phyloP scores from a whole-genome alignment of 35 echinoderm and acorn worm genomes.

The Holothuria glaberrima region DNA sequence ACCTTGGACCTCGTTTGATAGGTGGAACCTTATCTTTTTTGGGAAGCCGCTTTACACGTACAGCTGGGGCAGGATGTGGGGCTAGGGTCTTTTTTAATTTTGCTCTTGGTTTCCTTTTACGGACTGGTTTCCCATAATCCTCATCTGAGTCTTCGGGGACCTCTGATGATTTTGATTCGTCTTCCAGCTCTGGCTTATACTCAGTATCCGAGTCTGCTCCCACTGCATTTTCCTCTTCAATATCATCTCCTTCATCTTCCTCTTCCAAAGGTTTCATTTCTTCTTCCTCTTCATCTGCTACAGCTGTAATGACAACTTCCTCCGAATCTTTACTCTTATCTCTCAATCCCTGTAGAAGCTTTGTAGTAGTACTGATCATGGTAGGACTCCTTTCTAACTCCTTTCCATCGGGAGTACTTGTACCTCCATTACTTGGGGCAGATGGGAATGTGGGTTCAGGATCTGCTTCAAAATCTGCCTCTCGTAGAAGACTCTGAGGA shows the following conservation, averaged over 20 bases:
- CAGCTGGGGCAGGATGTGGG: too few species aligned
- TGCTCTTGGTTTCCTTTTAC: constrained; percentile 19
- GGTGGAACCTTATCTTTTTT: neutral
- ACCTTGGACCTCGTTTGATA: constrained; percentile 31
- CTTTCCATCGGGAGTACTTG: neutral
- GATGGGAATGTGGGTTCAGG: constrained; percentile 33
- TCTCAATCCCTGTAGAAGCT: constrained; percentile 1
- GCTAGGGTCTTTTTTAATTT: neutral
- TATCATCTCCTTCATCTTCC: neutral
- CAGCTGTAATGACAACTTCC: neutral
- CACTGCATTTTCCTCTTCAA: neutral
- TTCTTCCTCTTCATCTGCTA: neutral
- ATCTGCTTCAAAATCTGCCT: constrained; percentile 4
- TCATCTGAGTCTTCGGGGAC: neutral
- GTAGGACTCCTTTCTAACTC: neutral
- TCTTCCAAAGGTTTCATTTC: neutral
- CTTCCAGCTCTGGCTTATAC: constrained; percentile 5
- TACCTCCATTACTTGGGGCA: constrained; percentile 17
- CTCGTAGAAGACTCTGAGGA: constrained; percentile 28
- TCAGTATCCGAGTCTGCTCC: too few species aligned
- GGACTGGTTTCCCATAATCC: constrained; percentile 9
- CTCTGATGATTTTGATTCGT: constrained; percentile 25
- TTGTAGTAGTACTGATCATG: constrained; percentile 41
- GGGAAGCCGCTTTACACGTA: too few species aligned
- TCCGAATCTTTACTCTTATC: neutral